A percentile compares a stretch with the other conserved stretches of the same genome.
phyloP scores from a whole-genome alignment of 2,113 vertebrate species.

The Ancistrus triradiatus region DNA sequence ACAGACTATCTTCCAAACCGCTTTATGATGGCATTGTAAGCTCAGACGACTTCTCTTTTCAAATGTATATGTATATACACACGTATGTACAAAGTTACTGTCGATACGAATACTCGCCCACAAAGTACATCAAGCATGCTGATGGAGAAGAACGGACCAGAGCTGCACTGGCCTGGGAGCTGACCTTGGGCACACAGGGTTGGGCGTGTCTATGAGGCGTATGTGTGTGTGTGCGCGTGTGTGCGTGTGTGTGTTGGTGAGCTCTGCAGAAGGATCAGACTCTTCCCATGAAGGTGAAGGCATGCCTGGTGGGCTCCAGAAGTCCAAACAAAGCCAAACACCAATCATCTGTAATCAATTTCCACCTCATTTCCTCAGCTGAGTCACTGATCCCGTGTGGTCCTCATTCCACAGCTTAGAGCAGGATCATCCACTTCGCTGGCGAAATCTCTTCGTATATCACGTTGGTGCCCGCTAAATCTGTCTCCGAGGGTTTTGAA shows the following conservation, averaged over 20 bases:
- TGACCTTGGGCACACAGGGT: constrained; percentile 1
- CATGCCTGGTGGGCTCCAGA: neutral
- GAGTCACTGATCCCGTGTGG: constrained; percentile 37
- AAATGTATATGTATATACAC: constrained; percentile 64
- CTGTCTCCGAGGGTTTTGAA: constrained; percentile 18
- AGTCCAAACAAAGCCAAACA: constrained; percentile 2
- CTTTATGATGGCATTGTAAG: constrained; percentile 52
- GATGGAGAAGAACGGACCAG: constrained; percentile 46
- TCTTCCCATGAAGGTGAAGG: neutral
- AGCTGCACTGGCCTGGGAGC: constrained; percentile 15
- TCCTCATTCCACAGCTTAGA: constrained; percentile 39
- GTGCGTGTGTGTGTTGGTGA: neutral
- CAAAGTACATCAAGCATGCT: constrained; percentile 70
- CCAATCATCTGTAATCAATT: constrained; percentile 16
- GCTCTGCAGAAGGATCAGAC: neutral
- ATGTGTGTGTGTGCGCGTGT: constrained; percentile 1
- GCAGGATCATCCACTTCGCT: constrained; percentile 42
- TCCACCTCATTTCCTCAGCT: constrained; percentile 36
- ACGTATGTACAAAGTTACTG: constrained; percentile 52
- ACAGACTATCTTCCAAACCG: constrained; percentile 42
- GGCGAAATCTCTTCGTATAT: constrained; percentile 47
- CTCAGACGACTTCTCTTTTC: constrained; percentile 50
- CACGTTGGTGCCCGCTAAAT: constrained; percentile 57
- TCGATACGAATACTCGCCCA: constrained; percentile 64
- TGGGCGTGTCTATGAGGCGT: constrained; percentile 18